Base-by-base conservation (phyloP, 2,797 vertebrate genomes). In the Toxotes lorentzi region DNA sequence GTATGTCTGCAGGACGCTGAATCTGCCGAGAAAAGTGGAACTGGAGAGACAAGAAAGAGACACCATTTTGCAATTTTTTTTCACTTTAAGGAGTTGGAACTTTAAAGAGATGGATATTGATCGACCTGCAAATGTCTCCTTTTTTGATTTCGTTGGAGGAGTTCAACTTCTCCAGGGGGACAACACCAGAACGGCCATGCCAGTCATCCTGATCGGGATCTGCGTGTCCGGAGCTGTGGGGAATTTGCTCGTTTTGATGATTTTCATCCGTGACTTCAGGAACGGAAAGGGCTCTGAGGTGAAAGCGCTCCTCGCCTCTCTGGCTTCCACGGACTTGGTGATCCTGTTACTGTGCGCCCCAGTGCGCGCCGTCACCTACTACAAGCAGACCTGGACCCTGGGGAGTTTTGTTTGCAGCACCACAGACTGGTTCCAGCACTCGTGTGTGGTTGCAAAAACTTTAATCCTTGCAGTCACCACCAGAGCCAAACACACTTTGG, bases 381-480 rank as follows among this genome's bases (percentile, higher is more conserved):
- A 95, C 91, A 92, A 76, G 35, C 93, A 93, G 74, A 91, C 90
- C 10, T 96, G 96, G 96, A 92, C 91, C 6, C 67, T 95, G 19
- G 96, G 96, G 4, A 72, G 80, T 3, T 90, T 95, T 19, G 80
- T 93, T 1, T 97, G 96, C 88, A 92, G 87, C 78, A 95, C 95
- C 30, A 62, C 94, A 8, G 96, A 95, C 78, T 97, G 96, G 95
- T 93, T 96, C 73, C 95, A 96, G 41, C 95, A 96, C 80, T 91
- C 93, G 0, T 96, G 94, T 35, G 73, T 96, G 68, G 84, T 92
- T 0, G 94, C 92, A 1, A 96, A 96, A 90, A 94, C 94, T 65
- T 89, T 96, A 7, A 94, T 90, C 32, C 92, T 96, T 2, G 94
- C 93, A 0, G 92, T 86, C 7, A 92, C 94, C 34, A 94, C 90